A percentile compares a stretch with the other conserved stretches of the same genome.
Evolutionary conservation across 1,140 invertebrate genomes (phyloP).

Genomic region (Acromyrmex charruanus): DNA sequence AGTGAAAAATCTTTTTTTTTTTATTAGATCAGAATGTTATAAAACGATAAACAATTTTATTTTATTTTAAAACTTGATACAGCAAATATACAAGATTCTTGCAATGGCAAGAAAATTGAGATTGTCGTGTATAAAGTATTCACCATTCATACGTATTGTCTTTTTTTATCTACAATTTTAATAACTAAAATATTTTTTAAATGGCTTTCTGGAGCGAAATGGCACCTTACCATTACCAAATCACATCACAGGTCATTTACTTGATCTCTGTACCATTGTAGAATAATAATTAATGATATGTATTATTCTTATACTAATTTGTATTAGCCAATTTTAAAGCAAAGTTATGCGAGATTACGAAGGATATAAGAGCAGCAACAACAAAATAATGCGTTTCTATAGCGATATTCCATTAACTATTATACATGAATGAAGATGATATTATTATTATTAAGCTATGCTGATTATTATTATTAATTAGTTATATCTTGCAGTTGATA

Average conservation of each 20-base stretch:
- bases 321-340: conserved; percentile 81
- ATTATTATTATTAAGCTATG: conserved; percentile 73
- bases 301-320: conserved; percentile 83
- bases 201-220: conserved; percentile 70
- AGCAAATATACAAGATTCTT: neutral
- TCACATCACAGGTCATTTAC: conserved; percentile 80
- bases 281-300: conserved; percentile 78
- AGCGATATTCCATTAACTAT: conserved; percentile 71
- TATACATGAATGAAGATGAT: conserved; percentile 52
- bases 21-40: conserved; percentile 14
- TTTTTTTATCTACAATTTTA: neutral
- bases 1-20: conserved; percentile 12
- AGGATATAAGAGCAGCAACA: conserved; percentile 55
- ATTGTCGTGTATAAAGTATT: conserved; percentile 9
- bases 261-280: conserved; percentile 85
- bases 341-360: conserved; percentile 61
- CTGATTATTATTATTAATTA: conserved; percentile 78
- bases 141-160: neutral
- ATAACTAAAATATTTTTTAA: conserved; percentile 27
- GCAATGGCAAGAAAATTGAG: neutral
- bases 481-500: conserved; percentile 75
- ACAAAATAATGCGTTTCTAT: conserved; percentile 70
- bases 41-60: neutral
- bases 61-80: conserved; percentile 8
- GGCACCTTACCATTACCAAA: conserved; percentile 81